phyloP scores from a whole-genome alignment of 2,113 vertebrate species.

The Dolichallabes microphthalmus region DNA sequence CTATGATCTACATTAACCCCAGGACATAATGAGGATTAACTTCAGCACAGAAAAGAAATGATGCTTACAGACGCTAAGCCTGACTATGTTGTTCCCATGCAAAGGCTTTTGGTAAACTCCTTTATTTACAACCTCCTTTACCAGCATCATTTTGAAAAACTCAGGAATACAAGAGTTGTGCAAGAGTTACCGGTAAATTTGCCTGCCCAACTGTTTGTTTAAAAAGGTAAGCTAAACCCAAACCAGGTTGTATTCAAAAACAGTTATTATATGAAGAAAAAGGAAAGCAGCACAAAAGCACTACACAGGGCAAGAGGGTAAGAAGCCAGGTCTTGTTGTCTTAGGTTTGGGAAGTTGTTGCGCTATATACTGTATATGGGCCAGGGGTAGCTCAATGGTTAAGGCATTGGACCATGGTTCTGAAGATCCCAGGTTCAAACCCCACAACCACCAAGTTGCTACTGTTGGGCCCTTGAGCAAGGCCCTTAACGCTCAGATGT shows the following conservation, averaged over 20 bases:
- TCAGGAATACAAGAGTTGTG: neutral
- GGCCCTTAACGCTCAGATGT: too few species aligned
- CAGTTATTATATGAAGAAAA: neutral
- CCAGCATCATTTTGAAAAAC: neutral
- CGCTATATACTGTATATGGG: too few species aligned
- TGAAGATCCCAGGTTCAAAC: too few species aligned
- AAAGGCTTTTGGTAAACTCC: too few species aligned
- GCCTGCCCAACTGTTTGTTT: neutral
- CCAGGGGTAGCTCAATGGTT: too few species aligned
- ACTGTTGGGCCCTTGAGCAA: too few species aligned
- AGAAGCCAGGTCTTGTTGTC: neutral
- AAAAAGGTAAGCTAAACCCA: neutral
- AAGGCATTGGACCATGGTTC: too few species aligned
- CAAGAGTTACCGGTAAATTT: neutral
- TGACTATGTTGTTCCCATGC: neutral
- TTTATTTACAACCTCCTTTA: too few species aligned
- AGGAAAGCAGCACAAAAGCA: neutral
- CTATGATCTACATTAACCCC: conserved; percentile 24
- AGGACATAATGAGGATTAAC: conserved; percentile 27
- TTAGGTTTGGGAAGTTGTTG: neutral
- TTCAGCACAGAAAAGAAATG: neutral
- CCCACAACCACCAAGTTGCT: too few species aligned
- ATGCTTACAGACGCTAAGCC: neutral
- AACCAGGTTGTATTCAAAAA: neutral
- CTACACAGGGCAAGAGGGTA: neutral